Conservation (phyloP, 2,888 invertebrate genomes). For the Halocaridina rubra region DNA sequence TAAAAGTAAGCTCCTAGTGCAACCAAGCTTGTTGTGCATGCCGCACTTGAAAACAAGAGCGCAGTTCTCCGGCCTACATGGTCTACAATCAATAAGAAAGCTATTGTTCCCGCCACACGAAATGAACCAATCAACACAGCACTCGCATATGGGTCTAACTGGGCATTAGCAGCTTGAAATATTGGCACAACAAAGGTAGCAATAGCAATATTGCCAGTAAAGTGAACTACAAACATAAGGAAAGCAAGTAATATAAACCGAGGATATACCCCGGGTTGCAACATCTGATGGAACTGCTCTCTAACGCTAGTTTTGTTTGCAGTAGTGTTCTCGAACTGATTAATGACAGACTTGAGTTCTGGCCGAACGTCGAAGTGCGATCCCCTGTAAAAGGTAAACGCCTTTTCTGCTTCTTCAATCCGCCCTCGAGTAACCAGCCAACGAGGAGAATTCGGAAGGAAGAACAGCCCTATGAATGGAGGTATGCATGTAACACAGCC, state of each 20-base stretch:
- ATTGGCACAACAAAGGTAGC: conserved; percentile 54
- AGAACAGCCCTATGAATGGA: conserved; percentile 37
- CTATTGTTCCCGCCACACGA: conserved; percentile 34
- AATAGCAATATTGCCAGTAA: conserved; percentile 45
- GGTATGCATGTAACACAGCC: conserved; percentile 43
- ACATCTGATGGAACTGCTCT: conserved; percentile 34
- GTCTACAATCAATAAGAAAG: conserved; percentile 38
- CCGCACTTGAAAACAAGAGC: conserved; percentile 14
- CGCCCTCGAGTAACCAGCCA: conserved; percentile 56
- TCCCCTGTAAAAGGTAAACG: conserved; percentile 56
- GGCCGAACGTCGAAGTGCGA: conserved; percentile 14
- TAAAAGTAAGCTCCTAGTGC: conserved; percentile 49
- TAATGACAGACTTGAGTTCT: conserved; percentile 34
- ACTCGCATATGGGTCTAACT: conserved; percentile 39
- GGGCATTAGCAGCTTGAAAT: conserved; percentile 33
- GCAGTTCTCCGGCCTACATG: conserved; percentile 29
- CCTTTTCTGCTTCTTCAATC: conserved; percentile 34
- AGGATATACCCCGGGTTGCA: conserved; percentile 25
- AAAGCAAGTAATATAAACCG: conserved; percentile 33
- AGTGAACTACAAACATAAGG: conserved; percentile 39
- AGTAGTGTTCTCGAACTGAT: conserved; percentile 28
- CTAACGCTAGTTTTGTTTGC: neutral
- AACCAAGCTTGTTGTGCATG: conserved; percentile 15
- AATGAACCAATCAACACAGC: conserved; percentile 33
- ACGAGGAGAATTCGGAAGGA: conserved; percentile 57